These are phyloP conservation scores for Cladorhizidae sp. DNA, from an alignment of 37 sponge, comb jelly and placozoan species.

Conservation along the genomic window DNA sequence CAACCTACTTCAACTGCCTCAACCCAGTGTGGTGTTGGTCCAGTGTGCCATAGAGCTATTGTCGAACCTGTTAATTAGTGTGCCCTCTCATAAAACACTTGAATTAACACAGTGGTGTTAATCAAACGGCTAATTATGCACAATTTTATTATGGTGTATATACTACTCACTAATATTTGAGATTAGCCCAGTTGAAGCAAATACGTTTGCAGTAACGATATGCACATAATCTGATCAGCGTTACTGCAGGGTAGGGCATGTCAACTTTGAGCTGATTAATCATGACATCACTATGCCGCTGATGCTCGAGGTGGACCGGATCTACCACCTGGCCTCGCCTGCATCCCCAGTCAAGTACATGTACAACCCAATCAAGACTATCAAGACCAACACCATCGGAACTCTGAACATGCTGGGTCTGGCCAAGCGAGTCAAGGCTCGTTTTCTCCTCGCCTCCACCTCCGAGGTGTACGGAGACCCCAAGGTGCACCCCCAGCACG, in stretches of 20 bases:
- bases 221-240: no score
- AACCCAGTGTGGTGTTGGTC: no score
- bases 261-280: constrained; percentile 88
- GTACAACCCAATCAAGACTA: constrained; percentile 92
- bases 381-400: constrained; percentile 88
- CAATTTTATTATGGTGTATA: neutral
- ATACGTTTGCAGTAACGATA: no score
- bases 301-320: constrained; percentile 93
- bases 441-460: constrained; percentile 86
- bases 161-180: neutral
- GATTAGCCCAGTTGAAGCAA: no score
- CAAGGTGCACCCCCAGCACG: constrained; percentile 88
- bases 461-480: constrained; percentile 96
- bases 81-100: no score
- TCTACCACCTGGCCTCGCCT: constrained; percentile 95
- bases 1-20: no score
- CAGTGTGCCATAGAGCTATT: no score
- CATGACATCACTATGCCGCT: constrained; percentile 86
- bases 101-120: no score
- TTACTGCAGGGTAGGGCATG: constrained; percentile 81
- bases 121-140: no score
- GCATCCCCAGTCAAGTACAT: constrained; percentile 97
- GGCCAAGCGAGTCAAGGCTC: constrained; percentile 82
- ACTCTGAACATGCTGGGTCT: constrained; percentile 93
- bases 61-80: no score